Evolutionary conservation across 2,113 vertebrate species (phyloP).

Genomic region (Cnemophilus loriae): DNA sequence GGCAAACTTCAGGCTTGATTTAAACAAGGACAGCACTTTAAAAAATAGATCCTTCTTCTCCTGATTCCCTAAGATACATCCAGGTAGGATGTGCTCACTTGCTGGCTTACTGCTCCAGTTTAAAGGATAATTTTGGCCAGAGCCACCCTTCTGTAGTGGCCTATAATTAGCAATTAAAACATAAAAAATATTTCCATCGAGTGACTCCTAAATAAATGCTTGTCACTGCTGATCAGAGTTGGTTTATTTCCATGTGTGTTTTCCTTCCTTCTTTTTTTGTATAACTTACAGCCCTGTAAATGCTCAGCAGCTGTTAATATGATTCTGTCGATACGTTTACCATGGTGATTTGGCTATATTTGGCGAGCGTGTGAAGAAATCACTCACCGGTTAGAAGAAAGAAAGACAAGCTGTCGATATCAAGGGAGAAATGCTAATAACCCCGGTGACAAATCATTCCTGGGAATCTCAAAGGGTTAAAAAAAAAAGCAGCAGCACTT

Average conservation of each 20-base stretch:
- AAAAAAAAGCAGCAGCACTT: conserved; percentile 68
- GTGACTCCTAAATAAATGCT: conserved; percentile 77
- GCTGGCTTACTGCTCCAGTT: conserved; percentile 19
- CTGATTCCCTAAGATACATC: neutral
- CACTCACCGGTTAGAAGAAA: conserved; percentile 80
- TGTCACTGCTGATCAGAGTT: conserved; percentile 72
- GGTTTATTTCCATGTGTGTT: conserved; percentile 76
- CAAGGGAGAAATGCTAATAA: conserved; percentile 89
- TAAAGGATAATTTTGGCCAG: conserved; percentile 43
- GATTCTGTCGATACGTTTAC: conserved; percentile 85
- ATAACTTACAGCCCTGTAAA: conserved; percentile 78
- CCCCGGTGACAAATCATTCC: conserved; percentile 83
- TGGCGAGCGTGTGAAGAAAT: conserved; percentile 82
- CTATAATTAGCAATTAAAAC: conserved; percentile 76
- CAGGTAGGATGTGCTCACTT: neutral
- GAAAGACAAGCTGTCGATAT: conserved; percentile 87
- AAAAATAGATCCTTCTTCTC: neutral
- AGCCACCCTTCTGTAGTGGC: conserved; percentile 31
- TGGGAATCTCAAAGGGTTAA: conserved; percentile 79
- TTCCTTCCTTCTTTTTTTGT: conserved; percentile 60
- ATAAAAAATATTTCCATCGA: conserved; percentile 69
- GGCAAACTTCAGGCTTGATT: neutral
- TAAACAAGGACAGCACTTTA: neutral
- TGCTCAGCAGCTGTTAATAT: conserved; percentile 83
- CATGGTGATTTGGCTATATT: conserved; percentile 85